These are phyloP conservation scores for Drosophila birchii DNA, from an alignment of 2,888 invertebrate genomes.

Conservation along the genomic window DNA sequence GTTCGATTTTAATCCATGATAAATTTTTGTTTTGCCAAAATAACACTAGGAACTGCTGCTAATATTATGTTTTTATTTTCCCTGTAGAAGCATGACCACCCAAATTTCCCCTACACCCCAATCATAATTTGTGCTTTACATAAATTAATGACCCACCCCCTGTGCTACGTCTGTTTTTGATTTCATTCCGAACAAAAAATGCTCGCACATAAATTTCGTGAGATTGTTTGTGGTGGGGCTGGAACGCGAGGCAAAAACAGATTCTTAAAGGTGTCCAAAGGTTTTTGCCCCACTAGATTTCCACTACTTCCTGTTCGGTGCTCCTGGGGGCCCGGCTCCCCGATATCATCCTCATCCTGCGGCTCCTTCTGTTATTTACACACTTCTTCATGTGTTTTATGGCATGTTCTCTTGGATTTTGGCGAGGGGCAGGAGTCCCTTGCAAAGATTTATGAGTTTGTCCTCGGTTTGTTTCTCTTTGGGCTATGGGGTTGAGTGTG, in stretches of 20 bases:
- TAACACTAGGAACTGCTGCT: neutral
- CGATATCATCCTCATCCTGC: slow-evolving; percentile 21
- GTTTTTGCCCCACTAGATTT: slow-evolving; percentile 27
- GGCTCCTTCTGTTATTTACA: slow-evolving; percentile 67
- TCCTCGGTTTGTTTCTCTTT: slow-evolving; percentile 38
- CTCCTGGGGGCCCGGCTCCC: slow-evolving; percentile 1
- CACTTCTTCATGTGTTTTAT: slow-evolving; percentile 77
- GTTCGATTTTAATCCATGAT: neutral
- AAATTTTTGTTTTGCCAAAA: neutral
- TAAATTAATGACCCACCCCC: slow-evolving; percentile 76
- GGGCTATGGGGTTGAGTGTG: slow-evolving; percentile 18
- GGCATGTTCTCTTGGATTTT: slow-evolving; percentile 65
- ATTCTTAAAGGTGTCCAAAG: slow-evolving; percentile 42
- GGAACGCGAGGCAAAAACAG: slow-evolving; percentile 25
- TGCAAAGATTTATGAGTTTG: slow-evolving; percentile 49
- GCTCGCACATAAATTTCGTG: slow-evolving; percentile 76
- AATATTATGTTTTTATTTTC: slow-evolving; percentile 2
- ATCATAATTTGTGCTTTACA: slow-evolving; percentile 82
- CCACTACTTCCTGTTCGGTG: slow-evolving; percentile 11
- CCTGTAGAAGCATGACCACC: slow-evolving; percentile 28
- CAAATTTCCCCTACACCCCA: slow-evolving; percentile 32
- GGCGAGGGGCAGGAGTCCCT: slow-evolving; percentile 42
- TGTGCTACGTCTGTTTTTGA: slow-evolving; percentile 53
- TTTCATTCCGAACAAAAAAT: slow-evolving; percentile 63
- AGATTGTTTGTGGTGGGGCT: slow-evolving; percentile 22